Conservation (phyloP, 1,140 invertebrate species). For the Lutraria rhynchaena region DNA sequence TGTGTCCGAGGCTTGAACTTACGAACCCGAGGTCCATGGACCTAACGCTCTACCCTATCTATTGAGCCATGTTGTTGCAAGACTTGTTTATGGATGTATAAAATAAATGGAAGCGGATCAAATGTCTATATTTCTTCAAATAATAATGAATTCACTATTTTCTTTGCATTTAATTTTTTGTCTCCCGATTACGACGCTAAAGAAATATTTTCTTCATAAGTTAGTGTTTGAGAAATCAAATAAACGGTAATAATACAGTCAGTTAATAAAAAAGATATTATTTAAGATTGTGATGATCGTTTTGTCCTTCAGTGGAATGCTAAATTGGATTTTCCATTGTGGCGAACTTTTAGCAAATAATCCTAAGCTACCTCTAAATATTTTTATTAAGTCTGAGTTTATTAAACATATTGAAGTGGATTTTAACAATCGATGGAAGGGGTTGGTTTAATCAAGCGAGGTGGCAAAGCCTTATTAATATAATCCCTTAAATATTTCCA, state of each 20-base stretch:
- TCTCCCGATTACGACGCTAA: not conserved
- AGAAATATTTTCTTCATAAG: not conserved
- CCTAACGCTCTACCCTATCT: no score
- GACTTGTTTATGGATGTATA: no score
- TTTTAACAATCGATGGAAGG: slow-evolving; percentile 11
- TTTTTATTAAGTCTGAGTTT: slow-evolving; percentile 39
- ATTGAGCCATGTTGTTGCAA: no score
- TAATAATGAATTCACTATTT: not conserved
- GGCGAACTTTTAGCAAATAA: not conserved
- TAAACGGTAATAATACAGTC: not conserved
- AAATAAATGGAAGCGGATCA: no score
- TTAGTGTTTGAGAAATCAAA: not conserved
- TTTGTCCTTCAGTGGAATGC: no score
- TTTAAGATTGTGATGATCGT: not conserved
- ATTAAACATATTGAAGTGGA: slow-evolving; percentile 19
- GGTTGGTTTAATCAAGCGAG: slow-evolving; percentile 20
- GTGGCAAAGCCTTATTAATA: slow-evolving; percentile 14
- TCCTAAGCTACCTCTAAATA: slow-evolving; percentile 1
- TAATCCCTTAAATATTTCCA: slow-evolving; percentile 5
- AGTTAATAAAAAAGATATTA: not conserved
- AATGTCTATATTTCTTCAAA: no score
- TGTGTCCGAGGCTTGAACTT: no score
- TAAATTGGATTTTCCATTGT: slow-evolving; percentile 22
- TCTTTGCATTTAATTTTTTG: not conserved
- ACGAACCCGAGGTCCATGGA: no score